Evolutionary conservation across 2,797 vertebrate species (phyloP).

Genomic region (Typhlichthys eigenmanni): DNA sequence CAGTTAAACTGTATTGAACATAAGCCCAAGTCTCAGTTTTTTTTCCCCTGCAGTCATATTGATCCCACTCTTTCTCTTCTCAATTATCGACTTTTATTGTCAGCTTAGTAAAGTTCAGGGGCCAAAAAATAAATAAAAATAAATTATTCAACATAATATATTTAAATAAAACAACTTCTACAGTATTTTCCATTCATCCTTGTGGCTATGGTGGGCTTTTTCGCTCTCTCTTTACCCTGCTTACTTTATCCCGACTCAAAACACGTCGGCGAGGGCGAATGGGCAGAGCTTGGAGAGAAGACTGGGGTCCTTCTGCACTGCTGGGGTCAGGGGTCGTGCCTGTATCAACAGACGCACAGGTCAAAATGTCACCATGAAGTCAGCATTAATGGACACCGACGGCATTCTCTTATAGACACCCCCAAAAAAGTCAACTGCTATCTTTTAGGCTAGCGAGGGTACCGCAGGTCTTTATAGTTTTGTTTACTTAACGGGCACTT

Average conservation of each 20-base stretch:
- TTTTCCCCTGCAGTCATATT: conserved; percentile 70
- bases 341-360: conserved; percentile 55
- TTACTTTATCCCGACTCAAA: conserved; percentile 74
- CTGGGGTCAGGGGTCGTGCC: conserved; percentile 35
- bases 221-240: conserved; percentile 63
- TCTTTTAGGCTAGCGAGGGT: conserved; percentile 4
- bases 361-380: conserved; percentile 40
- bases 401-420: not conserved
- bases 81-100: conserved; percentile 84
- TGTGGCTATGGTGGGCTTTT: conserved; percentile 58
- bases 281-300: conserved; percentile 42
- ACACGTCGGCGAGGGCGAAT: conserved; percentile 65
- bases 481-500: conserved; percentile 60
- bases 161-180: conserved; percentile 71
- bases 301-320: conserved; percentile 29
- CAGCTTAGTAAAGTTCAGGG: conserved; percentile 80
- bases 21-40: conserved; percentile 82
- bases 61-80: conserved; percentile 80
- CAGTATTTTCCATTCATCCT: conserved; percentile 73
- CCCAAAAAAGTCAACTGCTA: not conserved
- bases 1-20: conserved; percentile 98
- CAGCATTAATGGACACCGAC: conserved; percentile 23
- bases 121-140: conserved; percentile 30
- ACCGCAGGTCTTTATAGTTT: conserved; percentile 26
- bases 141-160: conserved; percentile 46